These are phyloP conservation scores for Gnatocerus cornutus DNA, from an alignment of 2,888 invertebrate species.

Conservation along the genomic window DNA sequence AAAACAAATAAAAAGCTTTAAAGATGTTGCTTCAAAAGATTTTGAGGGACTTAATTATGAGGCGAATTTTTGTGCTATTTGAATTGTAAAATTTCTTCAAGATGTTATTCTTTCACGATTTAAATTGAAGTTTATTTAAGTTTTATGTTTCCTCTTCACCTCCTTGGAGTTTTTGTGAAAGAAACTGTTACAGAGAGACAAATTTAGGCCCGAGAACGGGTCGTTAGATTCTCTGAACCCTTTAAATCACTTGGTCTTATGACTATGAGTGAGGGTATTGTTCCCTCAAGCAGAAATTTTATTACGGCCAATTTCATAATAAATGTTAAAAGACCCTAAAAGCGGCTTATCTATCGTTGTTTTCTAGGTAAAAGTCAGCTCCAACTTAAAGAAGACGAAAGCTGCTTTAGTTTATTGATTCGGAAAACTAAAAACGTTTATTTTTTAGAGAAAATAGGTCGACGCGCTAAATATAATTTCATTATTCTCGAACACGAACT, in stretches of 20 bases:
- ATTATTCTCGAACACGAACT: conserved; percentile 34
- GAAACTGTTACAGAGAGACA: conserved; percentile 17
- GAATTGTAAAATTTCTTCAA: too few relatives aligned
- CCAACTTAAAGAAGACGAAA: not conserved
- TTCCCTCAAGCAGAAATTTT: conserved; percentile 35
- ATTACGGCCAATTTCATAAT: conserved; percentile 33
- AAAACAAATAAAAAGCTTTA: conserved; percentile 21
- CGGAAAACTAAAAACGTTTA: not conserved
- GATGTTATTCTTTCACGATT: too few relatives aligned
- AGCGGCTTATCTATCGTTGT: conserved; percentile 37
- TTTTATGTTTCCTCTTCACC: conserved; percentile 8
- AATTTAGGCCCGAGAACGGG: conserved; percentile 6
- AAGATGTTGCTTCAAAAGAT: conserved; percentile 10
- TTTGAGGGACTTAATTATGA: conserved; percentile 1
- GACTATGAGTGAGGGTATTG: conserved; percentile 25
- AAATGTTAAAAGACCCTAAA: conserved; percentile 30
- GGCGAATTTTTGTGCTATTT: conserved; percentile 2
- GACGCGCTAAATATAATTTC: conserved; percentile 21
- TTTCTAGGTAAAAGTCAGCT: conserved; percentile 17
- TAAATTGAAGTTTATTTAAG: too few relatives aligned
- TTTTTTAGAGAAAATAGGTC: conserved; percentile 28
- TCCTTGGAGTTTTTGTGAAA: not conserved
- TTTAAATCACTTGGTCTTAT: conserved; percentile 30
- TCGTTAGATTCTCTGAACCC: conserved; percentile 14
- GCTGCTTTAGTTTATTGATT: not conserved